Conservation (phyloP, 2,113 vertebrate genomes). For the Oreochromis niloticus region DNA sequence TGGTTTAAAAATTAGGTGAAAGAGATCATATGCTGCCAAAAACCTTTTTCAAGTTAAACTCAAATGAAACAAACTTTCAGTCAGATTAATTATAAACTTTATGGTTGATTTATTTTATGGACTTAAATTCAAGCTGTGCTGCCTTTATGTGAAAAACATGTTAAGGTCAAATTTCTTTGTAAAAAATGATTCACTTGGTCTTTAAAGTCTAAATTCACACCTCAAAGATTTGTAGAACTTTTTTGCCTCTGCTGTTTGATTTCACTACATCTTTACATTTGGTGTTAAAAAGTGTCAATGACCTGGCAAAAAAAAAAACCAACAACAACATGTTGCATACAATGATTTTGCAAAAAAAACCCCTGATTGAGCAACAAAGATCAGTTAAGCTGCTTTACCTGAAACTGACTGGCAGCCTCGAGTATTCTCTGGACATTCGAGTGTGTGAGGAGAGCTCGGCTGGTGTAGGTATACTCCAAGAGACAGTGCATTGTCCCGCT, state of each 20-base stretch:
- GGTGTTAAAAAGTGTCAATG: neutral
- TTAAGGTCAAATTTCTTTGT: neutral
- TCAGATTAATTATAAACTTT: neutral
- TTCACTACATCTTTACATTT: neutral
- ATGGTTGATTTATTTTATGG: neutral
- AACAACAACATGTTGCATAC: too few species aligned
- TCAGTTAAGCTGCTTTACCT: conserved; percentile 68
- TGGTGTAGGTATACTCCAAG: conserved; percentile 93
- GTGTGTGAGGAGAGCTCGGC: conserved; percentile 86
- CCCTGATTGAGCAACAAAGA: neutral
- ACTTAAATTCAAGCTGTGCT: neutral
- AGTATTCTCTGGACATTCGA: conserved; percentile 88
- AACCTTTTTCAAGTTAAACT: neutral
- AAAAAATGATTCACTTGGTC: neutral
- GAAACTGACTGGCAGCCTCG: conserved; percentile 93
- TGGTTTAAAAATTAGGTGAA: neutral
- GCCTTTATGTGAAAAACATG: neutral
- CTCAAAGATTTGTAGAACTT: neutral
- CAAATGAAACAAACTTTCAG: neutral
- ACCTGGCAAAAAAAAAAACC: neutral
- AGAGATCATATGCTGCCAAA: neutral
- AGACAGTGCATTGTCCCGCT: conserved; percentile 87
- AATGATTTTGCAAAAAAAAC: fast-evolving
- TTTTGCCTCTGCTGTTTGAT: neutral
- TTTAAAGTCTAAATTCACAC: neutral